Evolutionary conservation across 2,797 vertebrate species (phyloP).

Genomic region (Trachurus trachurus): DNA sequence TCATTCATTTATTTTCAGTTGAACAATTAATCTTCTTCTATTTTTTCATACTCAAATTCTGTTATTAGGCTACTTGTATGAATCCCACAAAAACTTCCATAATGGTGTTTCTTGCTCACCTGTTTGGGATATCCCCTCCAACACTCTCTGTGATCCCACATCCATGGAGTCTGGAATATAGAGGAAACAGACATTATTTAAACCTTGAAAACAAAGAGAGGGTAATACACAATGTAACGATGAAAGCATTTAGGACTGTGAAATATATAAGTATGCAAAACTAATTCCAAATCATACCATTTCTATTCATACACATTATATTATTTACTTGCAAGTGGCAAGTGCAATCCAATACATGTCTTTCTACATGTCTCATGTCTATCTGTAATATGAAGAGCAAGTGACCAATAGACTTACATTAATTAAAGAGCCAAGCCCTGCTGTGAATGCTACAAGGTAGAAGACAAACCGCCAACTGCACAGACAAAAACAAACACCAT

Average conservation of each 20-base stretch:
- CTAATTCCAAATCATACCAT: not conserved
- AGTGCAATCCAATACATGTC: not conserved
- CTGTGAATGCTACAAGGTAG: conserved; percentile 88
- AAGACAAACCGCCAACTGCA: conserved; percentile 93
- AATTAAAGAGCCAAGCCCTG: conserved; percentile 87
- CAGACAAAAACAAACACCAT: conserved; percentile 40
- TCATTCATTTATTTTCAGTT: no score
- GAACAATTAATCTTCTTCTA: not conserved
- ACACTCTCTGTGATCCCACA: conserved; percentile 91
- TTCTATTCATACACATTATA: not conserved
- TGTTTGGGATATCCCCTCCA: conserved; percentile 93
- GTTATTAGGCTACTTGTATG: no score
- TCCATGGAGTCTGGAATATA: conserved; percentile 91
- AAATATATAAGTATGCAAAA: not conserved
- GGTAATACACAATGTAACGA: not conserved
- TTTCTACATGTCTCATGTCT: no score
- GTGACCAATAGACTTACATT: conserved; percentile 87
- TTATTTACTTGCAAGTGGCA: not conserved
- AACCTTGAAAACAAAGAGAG: not conserved
- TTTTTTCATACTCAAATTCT: not conserved
- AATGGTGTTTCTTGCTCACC: conserved; percentile 80
- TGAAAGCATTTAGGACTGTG: not conserved
- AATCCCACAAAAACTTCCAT: not conserved
- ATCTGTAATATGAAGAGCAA: conserved; percentile 3
- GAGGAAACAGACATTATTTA: conserved; percentile 16